These are phyloP conservation scores for Acleris sparsana DNA, from an alignment of 2,888 invertebrate genomes.

Conservation along the genomic window DNA sequence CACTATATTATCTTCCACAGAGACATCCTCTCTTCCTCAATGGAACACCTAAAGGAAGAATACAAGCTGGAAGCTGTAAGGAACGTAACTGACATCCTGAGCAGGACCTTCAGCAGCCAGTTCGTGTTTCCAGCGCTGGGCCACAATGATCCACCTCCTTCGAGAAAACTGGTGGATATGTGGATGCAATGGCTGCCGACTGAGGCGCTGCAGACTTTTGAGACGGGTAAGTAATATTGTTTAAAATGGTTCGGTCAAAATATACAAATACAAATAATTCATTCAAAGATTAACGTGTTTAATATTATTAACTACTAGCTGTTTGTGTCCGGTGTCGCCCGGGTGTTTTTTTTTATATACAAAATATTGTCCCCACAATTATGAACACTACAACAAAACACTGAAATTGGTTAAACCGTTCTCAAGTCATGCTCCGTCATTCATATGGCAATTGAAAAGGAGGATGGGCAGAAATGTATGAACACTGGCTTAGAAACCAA, in stretches of 20 bases:
- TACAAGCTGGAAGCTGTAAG: conserved; percentile 89
- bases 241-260: background rate
- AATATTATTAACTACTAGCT: too few relatives aligned
- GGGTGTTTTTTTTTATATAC: too few relatives aligned
- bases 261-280: background rate
- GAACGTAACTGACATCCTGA: conserved; percentile 91
- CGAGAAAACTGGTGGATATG: conserved; percentile 87
- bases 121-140: conserved; percentile 96
- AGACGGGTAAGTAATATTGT: conserved; percentile 84
- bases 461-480: too few relatives aligned
- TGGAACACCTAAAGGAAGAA: conserved; percentile 86
- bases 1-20: conserved; percentile 75
- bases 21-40: conserved; percentile 92
- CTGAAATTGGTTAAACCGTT: too few relatives aligned
- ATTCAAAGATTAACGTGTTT: too few relatives aligned
- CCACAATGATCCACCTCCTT: conserved; percentile 91
- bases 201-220: conserved; percentile 92
- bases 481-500: too few relatives aligned
- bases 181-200: conserved; percentile 94
- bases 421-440: too few relatives aligned
- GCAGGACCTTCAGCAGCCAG: conserved; percentile 92
- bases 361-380: too few relatives aligned
- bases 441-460: too few relatives aligned
- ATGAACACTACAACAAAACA: too few relatives aligned
- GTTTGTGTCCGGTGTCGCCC: too few relatives aligned